Conservation (phyloP, 2,797 vertebrate species). For the Hydrophis major region DNA sequence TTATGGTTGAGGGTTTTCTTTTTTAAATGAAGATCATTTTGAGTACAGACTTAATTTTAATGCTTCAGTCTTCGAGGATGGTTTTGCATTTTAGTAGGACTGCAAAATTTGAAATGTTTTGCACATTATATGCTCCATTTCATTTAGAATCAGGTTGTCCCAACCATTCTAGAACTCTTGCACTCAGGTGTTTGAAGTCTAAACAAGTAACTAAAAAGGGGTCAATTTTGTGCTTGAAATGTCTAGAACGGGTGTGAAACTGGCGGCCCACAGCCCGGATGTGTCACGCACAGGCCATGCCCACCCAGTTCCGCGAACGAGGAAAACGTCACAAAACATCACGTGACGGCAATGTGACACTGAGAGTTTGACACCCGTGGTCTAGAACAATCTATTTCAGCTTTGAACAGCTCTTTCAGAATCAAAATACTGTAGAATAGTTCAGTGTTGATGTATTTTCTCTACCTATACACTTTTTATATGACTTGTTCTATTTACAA, state of each 20-base stretch:
- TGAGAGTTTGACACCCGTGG: too few relatives aligned
- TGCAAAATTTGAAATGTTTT: neutral
- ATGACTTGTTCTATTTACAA: neutral
- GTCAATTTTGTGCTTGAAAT: neutral
- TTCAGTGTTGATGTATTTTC: neutral
- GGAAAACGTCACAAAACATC: too few relatives aligned
- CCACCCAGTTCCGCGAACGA: too few relatives aligned
- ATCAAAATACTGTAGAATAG: neutral
- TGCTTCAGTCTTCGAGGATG: neutral
- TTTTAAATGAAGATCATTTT: neutral
- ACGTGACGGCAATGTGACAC: too few relatives aligned
- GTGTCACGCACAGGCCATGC: too few relatives aligned
- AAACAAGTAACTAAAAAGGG: neutral
- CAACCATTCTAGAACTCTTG: neutral
- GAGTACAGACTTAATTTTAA: neutral
- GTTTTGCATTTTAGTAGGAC: neutral
- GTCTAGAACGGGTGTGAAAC: neutral
- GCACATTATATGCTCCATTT: neutral
- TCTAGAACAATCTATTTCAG: neutral
- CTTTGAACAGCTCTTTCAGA: neutral
- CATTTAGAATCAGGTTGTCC: neutral
- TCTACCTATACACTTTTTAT: neutral
- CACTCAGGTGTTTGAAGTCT: neutral
- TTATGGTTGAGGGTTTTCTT: neutral
- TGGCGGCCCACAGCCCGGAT: too few relatives aligned